Percentiles rank a stretch among this genome's conserved stretches.
Conservation (phyloP, 2,113 vertebrate species). For the Hucho hucho region DNA sequence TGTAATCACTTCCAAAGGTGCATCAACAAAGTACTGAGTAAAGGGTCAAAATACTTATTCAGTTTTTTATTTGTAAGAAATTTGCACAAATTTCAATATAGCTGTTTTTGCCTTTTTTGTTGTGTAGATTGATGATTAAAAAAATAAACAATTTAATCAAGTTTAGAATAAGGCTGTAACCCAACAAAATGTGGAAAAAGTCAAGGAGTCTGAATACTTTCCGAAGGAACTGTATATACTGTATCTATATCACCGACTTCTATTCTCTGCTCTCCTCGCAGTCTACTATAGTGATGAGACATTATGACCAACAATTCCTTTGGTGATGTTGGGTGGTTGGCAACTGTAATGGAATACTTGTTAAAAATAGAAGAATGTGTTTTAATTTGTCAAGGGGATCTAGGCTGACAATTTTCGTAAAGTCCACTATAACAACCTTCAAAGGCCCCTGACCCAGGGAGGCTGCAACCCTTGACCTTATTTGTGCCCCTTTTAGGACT, state of each 20-base stretch:
- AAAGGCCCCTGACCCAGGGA: constrained; percentile 89
- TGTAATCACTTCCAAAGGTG: no score
- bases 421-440: constrained; percentile 85
- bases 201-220: no score
- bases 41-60: no score
- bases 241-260: not conserved
- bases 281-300: not conserved
- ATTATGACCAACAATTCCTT: constrained; percentile 73
- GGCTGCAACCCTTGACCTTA: constrained; percentile 92
- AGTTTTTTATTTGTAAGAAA: no score
- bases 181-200: no score
- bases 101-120: no score
- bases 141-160: no score
- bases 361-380: constrained; percentile 82
- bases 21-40: no score
- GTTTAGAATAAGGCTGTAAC: no score
- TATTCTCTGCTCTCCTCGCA: not conserved
- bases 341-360: constrained; percentile 88
- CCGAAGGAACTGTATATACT: not conserved
- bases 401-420: constrained; percentile 90
- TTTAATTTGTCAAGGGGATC: constrained; percentile 93
- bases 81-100: no score
- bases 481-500: constrained; percentile 91
- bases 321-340: constrained; percentile 27
- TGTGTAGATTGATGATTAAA: no score